Conservation (phyloP, 2,888 invertebrate species). For the Beris chalybata region DNA sequence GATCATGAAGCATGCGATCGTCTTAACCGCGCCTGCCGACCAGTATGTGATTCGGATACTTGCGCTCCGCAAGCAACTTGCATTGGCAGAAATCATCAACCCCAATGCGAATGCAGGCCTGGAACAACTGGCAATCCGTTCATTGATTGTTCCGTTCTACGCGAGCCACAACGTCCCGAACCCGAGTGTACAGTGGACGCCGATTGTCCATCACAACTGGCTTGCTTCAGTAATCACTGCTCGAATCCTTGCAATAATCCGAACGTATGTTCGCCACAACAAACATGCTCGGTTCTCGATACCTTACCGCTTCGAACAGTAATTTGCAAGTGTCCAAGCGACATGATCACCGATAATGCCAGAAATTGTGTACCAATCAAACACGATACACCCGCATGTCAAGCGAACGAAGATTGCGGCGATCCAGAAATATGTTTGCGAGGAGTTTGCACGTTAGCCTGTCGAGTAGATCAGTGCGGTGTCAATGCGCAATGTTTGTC, state of each 20-base stretch:
- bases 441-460: conserved; percentile 78
- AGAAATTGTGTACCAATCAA: conserved; percentile 70
- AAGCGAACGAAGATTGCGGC: conserved; percentile 73
- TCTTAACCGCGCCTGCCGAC: conserved; percentile 78
- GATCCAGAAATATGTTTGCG: conserved; percentile 74
- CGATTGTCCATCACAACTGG: conserved; percentile 73
- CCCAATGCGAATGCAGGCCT: conserved; percentile 74
- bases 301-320: conserved; percentile 79
- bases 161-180: conserved; percentile 49
- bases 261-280: conserved; percentile 74
- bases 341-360: conserved; percentile 72
- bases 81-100: conserved; percentile 72
- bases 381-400: conserved; percentile 64
- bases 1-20: conserved; percentile 83
- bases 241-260: conserved; percentile 74
- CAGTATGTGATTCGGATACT: conserved; percentile 78
- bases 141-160: conserved; percentile 64
- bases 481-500: conserved; percentile 81
- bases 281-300: conserved; percentile 78
- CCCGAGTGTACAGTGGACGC: conserved; percentile 74
- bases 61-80: conserved; percentile 82
- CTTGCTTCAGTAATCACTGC: conserved; percentile 77
- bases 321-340: conserved; percentile 83
- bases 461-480: conserved; percentile 76
- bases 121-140: conserved; percentile 81